Conservation (phyloP, 2,113 vertebrate genomes). For the Hyaena hyaena region DNA sequence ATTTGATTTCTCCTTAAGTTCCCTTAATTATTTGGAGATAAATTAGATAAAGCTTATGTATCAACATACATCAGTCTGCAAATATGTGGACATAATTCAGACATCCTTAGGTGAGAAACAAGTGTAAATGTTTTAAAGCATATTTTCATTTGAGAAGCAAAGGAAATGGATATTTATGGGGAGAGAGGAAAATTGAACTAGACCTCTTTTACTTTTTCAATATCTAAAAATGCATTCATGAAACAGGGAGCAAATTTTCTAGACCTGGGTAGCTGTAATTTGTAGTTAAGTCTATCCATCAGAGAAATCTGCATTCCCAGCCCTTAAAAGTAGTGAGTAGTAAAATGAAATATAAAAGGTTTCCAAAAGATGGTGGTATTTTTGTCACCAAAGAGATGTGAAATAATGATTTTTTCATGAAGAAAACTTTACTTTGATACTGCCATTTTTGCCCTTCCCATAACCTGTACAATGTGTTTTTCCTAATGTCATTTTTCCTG, state of each 20-base stretch:
- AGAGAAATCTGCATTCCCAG: neutral
- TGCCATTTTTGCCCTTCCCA: constrained; percentile 61
- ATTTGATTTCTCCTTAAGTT: constrained; percentile 11
- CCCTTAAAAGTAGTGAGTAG: neutral
- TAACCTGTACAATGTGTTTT: constrained; percentile 66
- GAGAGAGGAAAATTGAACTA: rapidly evolving
- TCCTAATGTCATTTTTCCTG: constrained; percentile 70
- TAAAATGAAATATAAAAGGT: constrained; percentile 27
- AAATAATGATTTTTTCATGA: constrained; percentile 26
- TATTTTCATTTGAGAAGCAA: constrained; percentile 28
- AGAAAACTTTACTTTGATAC: constrained; percentile 28
- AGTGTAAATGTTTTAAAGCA: neutral
- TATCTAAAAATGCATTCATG: neutral
- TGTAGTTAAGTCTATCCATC: neutral
- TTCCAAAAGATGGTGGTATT: neutral
- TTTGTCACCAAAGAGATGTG: constrained; percentile 29
- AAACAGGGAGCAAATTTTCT: neutral
- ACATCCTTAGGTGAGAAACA: neutral
- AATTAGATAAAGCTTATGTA: neutral
- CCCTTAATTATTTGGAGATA: constrained; percentile 31
- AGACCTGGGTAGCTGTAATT: neutral
- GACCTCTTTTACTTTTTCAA: neutral
- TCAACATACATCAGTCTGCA: neutral
- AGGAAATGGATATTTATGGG: neutral
- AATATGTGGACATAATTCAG: neutral